phyloP scores from a whole-genome alignment of 2,113 vertebrate genomes.

The Conger conger region DNA sequence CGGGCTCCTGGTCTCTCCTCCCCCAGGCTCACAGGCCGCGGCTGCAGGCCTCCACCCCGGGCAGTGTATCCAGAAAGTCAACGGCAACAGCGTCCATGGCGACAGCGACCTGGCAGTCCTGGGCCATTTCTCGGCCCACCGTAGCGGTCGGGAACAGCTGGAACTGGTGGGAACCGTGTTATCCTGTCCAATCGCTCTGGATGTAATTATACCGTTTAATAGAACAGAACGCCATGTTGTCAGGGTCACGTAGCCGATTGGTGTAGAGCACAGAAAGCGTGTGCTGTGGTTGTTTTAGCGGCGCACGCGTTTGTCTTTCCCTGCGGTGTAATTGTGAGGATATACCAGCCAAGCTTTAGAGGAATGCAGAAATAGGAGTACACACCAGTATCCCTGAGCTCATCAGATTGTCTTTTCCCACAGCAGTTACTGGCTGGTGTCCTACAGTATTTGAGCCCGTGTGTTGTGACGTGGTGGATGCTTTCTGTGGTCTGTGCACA shows the following conservation, averaged over 20 bases:
- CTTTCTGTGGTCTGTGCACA: constrained; percentile 19
- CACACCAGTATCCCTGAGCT: not conserved
- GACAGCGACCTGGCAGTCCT: constrained; percentile 79
- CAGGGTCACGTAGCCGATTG: too few species aligned
- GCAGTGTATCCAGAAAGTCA: constrained; percentile 92
- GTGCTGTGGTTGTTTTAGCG: too few species aligned
- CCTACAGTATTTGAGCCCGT: not conserved
- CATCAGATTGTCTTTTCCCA: not conserved
- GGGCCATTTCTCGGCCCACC: constrained; percentile 86
- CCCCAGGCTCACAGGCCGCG: constrained; percentile 83
- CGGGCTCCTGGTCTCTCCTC: not conserved
- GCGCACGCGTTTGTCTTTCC: too few species aligned
- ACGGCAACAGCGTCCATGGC: constrained; percentile 78
- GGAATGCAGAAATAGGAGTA: not conserved
- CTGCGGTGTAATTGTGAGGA: too few species aligned
- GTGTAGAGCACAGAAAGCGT: too few species aligned
- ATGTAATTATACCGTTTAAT: not conserved
- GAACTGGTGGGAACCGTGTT: constrained; percentile 46
- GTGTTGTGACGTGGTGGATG: not conserved
- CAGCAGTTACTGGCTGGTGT: not conserved
- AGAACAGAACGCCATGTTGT: too few species aligned
- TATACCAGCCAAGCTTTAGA: too few species aligned
- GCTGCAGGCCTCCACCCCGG: constrained; percentile 85
- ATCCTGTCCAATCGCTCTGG: not conserved
- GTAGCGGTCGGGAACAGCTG: constrained; percentile 68